Conservation (phyloP, 1,140 invertebrate species). For the Ooceraea biroi region DNA sequence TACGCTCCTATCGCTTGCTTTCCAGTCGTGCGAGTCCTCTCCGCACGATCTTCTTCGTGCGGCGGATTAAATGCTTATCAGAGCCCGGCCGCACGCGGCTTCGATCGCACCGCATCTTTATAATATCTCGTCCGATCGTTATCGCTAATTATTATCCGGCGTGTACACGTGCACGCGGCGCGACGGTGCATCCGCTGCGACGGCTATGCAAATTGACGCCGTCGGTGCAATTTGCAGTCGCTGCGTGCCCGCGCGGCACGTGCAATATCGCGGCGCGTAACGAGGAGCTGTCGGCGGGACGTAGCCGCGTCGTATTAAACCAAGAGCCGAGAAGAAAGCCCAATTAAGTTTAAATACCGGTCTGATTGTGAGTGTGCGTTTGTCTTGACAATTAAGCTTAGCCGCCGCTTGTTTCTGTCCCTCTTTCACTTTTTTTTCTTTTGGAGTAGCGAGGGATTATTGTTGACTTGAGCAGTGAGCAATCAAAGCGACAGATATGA, state of each 20-base stretch:
- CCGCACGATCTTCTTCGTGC: neutral
- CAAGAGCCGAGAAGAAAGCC: neutral
- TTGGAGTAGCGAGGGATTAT: too few species aligned
- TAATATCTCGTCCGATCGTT: constrained; percentile 51
- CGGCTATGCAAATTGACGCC: constrained; percentile 64
- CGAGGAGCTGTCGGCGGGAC: constrained; percentile 13
- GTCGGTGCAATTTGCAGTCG: constrained; percentile 63
- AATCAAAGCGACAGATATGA: neutral
- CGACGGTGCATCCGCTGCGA: constrained; percentile 61
- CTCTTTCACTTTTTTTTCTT: too few species aligned
- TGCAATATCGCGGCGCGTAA: constrained; percentile 40
- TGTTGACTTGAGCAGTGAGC: too few species aligned
- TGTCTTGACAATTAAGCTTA: neutral
- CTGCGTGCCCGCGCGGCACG: constrained; percentile 32
- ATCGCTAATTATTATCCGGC: constrained; percentile 66
- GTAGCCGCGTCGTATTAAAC: neutral
- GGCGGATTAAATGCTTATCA: constrained; percentile 23
- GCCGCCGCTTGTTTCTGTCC: too few species aligned
- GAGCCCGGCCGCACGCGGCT: neutral
- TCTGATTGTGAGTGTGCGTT: neutral
- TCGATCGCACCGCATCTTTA: constrained; percentile 47
- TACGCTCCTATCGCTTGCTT: neutral
- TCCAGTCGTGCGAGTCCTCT: constrained; percentile 24
- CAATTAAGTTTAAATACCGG: neutral
- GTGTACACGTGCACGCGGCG: constrained; percentile 19